These are phyloP conservation scores for Mesocricetus auratus DNA, from an alignment of 2,113 vertebrate species.

Conservation along the genomic window DNA sequence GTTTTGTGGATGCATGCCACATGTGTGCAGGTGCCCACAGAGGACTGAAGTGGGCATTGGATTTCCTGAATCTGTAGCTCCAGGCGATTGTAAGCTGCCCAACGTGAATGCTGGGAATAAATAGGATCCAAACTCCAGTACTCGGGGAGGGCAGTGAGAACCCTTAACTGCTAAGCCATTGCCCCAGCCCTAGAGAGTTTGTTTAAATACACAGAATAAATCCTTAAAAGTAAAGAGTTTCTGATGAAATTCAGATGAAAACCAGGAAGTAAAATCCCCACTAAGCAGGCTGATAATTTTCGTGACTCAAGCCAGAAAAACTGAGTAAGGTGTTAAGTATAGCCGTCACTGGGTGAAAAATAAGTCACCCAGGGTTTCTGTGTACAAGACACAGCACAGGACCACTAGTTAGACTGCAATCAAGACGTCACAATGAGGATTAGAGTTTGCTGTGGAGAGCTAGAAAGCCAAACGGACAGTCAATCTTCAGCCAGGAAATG, in stretches of 20 bases:
- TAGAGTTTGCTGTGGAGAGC: background rate
- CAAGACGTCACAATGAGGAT: background rate
- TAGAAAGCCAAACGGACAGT: background rate
- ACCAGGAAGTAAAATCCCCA: background rate
- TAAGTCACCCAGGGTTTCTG: background rate
- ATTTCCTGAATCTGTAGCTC: background rate
- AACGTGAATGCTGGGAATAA: too few relatives aligned
- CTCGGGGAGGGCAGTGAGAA: background rate
- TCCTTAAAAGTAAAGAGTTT: background rate
- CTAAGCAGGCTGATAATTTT: background rate
- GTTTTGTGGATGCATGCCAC: background rate
- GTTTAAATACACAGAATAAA: background rate
- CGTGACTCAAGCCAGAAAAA: background rate
- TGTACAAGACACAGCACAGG: background rate
- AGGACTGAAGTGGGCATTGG: background rate
- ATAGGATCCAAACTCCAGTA: background rate
- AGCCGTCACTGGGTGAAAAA: background rate
- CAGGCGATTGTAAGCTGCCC: background rate
- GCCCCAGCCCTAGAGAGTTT: background rate
- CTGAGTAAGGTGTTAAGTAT: background rate
- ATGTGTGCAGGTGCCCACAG: background rate
- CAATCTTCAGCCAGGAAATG: background rate
- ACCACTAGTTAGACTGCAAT: background rate
- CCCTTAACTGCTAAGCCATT: background rate
- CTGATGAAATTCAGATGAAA: background rate